Percentiles rank a stretch among this genome's conserved stretches.
Conservation (phyloP, 1,140 invertebrate genomes). For the Trachymyrmex cornetzi region DNA sequence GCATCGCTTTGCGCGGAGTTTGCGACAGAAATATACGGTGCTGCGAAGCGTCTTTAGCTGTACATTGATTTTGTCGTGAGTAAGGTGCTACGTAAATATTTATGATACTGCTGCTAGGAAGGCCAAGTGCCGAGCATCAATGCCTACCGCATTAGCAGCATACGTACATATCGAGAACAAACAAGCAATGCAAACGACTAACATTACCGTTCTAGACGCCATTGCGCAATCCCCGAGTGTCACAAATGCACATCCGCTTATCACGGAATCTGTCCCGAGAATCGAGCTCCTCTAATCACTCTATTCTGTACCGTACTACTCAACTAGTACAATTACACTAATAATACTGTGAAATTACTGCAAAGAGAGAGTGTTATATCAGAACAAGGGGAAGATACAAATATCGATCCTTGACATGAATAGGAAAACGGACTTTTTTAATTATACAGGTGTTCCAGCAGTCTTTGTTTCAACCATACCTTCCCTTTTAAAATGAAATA, state of each 20-base stretch:
- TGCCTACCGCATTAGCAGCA: constrained; percentile 43
- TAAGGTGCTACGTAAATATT: constrained; percentile 82
- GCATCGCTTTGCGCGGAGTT: constrained; percentile 17
- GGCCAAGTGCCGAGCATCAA: constrained; percentile 75
- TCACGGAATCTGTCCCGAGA: constrained; percentile 49
- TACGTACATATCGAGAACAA: constrained; percentile 56
- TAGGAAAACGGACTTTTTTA: background rate
- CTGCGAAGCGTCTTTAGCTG: constrained; percentile 61
- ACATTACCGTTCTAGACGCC: constrained; percentile 33
- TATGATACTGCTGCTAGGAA: constrained; percentile 82
- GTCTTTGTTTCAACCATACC: too few species aligned
- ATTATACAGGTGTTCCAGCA: background rate
- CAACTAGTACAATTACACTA: constrained; percentile 9
- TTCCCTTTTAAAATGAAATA: too few species aligned
- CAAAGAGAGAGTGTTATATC: constrained; percentile 3
- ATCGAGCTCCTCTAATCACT: constrained; percentile 57
- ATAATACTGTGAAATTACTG: constrained; percentile 19
- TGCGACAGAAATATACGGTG: background rate
- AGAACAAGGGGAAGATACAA: background rate
- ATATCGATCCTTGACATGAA: background rate
- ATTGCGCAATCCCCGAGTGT: constrained; percentile 66
- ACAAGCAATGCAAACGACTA: constrained; percentile 67
- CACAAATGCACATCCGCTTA: constrained; percentile 49
- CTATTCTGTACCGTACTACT: constrained; percentile 2
- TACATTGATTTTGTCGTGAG: constrained; percentile 81